Base-by-base conservation (phyloP, 1,140 invertebrate genomes). In the Drosophila azteca region DNA sequence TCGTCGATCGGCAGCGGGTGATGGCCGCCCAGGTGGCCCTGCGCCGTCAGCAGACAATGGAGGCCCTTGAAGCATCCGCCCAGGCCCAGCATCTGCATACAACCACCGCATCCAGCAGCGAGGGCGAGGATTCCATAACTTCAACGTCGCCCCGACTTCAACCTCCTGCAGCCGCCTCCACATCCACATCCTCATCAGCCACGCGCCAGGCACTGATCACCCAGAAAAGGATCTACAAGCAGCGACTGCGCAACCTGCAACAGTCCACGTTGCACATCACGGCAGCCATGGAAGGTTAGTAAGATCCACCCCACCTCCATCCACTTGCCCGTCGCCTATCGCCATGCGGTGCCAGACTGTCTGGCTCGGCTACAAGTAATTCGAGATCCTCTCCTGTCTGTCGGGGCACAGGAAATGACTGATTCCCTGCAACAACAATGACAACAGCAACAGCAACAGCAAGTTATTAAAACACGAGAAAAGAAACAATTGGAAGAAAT, bases 21-120 rank as follows among this genome's bases (percentile, higher is more conserved):
- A 98, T 98, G 97, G 97, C 97, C 8, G 97, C 96, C 9, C 96
- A 97, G 92, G 95, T 96, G 44, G 94, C 94, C 0, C 80, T 95
- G 1, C 92, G 95, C 5, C 92, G 95, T 44, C 94, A 95, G 74
- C 95, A 95, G 59, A 93, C 94, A 15, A 93, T 94, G 17, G 94
- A 91, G 48, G 84, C 85, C 0, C 26, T 89, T 35, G 82, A 91
- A 54, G 54, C 65, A 60, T 69, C 35, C 29, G 58, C 78, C 61
- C 67, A 60, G 2, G 59, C 57, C 0, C 5, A 48, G 20, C 35
- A 39, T 0, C 3, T 48, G 20, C 35, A 39, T 4, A 3, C 35
- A 17, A 8, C 41, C 9, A 8, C 52, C n/a, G 20, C 43, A 44
- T 24, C 43, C 29, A 60, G 54, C 29, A 88, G 71, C 46, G 70